These are phyloP conservation scores for Lacanobia oleracea DNA, from an alignment of 2,888 invertebrate genomes.

Conservation along the genomic window DNA sequence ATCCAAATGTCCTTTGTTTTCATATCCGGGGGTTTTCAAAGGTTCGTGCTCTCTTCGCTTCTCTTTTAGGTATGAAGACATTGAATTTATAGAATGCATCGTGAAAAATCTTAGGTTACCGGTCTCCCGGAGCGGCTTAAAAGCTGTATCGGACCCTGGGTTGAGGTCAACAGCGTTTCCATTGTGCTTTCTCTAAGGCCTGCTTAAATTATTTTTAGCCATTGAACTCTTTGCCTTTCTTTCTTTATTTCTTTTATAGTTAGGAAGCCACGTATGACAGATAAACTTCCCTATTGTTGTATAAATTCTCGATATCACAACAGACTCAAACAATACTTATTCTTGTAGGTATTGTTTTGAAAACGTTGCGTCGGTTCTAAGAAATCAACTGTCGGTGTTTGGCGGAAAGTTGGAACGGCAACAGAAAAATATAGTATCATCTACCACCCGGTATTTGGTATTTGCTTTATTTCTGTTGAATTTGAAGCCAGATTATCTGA, in stretches of 20 bases:
- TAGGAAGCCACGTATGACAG: neutral
- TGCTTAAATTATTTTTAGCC: neutral
- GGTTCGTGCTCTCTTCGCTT: too few relatives aligned
- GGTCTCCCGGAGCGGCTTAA: too few relatives aligned
- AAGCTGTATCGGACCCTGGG: neutral
- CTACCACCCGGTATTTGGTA: neutral
- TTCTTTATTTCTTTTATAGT: neutral
- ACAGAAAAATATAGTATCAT: neutral
- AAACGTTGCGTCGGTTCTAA: neutral
- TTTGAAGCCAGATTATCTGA: too few relatives aligned
- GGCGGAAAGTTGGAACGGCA: neutral
- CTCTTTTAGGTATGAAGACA: too few relatives aligned
- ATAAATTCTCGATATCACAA: conserved; percentile 4
- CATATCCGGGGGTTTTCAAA: too few relatives aligned
- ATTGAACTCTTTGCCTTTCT: too few relatives aligned
- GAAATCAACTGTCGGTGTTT: neutral
- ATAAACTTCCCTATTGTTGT: conserved; percentile 10
- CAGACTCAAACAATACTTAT: conserved; percentile 11
- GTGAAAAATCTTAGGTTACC: too few relatives aligned
- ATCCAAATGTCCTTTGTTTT: too few relatives aligned
- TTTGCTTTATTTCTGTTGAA: too few relatives aligned
- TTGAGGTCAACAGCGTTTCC: neutral
- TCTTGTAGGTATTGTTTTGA: conserved; percentile 10
- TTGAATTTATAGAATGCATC: too few relatives aligned
- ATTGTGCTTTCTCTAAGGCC: neutral